Conservation (phyloP, 2,113 vertebrate species). For the Lepisosteus oculatus region DNA sequence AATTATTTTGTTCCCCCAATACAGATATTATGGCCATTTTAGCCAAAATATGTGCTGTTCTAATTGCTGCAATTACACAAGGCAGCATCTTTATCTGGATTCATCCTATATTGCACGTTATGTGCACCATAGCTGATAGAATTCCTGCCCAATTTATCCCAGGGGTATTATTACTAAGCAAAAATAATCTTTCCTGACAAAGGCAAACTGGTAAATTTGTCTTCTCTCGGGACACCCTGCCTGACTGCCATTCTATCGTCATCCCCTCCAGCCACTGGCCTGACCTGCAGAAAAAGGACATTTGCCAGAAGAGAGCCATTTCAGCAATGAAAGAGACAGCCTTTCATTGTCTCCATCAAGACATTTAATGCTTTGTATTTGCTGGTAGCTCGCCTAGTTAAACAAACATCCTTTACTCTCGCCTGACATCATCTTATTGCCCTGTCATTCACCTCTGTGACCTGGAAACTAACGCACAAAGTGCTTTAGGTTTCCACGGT, state of each 20-base stretch:
- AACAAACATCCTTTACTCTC: constrained; percentile 28
- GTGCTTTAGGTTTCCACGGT: not conserved
- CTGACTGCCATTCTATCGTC: constrained; percentile 5
- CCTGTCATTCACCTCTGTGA: constrained; percentile 39
- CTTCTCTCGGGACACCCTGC: constrained; percentile 19
- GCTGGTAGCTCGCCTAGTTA: constrained; percentile 29
- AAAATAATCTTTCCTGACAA: constrained; percentile 28
- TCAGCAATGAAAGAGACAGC: constrained; percentile 17
- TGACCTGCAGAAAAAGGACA: constrained; percentile 42
- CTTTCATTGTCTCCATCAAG: constrained; percentile 23
- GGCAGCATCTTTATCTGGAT: not conserved
- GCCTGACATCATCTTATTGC: constrained; percentile 25
- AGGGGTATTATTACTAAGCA: constrained; percentile 33
- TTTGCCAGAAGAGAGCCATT: constrained; percentile 18
- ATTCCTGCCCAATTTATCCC: constrained; percentile 31
- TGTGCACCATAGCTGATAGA: constrained; percentile 38
- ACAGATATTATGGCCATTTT: too few relatives aligned
- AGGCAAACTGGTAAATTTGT: constrained; percentile 30
- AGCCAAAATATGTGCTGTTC: too few relatives aligned
- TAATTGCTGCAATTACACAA: too few relatives aligned
- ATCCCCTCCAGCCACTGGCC: constrained; percentile 23
- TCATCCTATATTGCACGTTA: constrained; percentile 12
- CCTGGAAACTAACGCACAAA: constrained; percentile 13
- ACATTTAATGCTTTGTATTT: constrained; percentile 17
- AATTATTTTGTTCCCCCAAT: too few relatives aligned